Evolutionary conservation across 2,113 vertebrate species (phyloP).

Genomic region (Prietella phreatophila): DNA sequence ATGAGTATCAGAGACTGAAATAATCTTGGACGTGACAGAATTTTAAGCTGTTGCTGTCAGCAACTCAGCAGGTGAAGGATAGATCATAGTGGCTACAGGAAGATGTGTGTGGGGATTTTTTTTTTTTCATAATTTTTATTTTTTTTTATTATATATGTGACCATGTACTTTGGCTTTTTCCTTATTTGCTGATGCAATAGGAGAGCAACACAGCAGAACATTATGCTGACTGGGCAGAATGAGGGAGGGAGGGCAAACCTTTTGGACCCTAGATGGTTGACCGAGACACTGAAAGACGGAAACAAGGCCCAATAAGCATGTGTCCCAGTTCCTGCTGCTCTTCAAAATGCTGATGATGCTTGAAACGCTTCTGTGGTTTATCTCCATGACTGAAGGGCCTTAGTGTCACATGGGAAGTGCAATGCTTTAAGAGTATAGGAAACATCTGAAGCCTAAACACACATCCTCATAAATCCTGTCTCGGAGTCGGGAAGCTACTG

Average conservation of each 20-base stretch:
- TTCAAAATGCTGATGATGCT: neutral
- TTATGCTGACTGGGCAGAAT: constrained; percentile 45
- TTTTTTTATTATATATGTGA: constrained; percentile 22
- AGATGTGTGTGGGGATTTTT: neutral
- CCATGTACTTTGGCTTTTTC: constrained; percentile 37
- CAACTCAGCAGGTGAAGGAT: constrained; percentile 12
- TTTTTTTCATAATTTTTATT: constrained; percentile 30
- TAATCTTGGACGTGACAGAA: neutral
- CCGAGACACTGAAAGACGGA: constrained; percentile 22
- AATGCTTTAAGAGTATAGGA: constrained; percentile 20
- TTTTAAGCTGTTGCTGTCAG: neutral
- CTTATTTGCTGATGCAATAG: constrained; percentile 34
- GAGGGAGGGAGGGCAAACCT: constrained; percentile 27
- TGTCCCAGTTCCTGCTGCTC: constrained; percentile 11
- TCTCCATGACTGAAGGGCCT: neutral
- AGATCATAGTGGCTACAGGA: neutral
- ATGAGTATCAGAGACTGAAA: neutral
- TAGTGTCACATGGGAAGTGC: neutral
- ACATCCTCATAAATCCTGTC: constrained; percentile 29
- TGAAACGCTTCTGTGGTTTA: neutral
- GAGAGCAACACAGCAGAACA: constrained; percentile 9
- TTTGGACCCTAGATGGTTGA: constrained; percentile 25
- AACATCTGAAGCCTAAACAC: neutral
- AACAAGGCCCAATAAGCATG: neutral
- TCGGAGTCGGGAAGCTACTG: neutral